phyloP scores from a whole-genome alignment of 35 echinoderm and acorn worm species.

The Lytechinus pictus region DNA sequence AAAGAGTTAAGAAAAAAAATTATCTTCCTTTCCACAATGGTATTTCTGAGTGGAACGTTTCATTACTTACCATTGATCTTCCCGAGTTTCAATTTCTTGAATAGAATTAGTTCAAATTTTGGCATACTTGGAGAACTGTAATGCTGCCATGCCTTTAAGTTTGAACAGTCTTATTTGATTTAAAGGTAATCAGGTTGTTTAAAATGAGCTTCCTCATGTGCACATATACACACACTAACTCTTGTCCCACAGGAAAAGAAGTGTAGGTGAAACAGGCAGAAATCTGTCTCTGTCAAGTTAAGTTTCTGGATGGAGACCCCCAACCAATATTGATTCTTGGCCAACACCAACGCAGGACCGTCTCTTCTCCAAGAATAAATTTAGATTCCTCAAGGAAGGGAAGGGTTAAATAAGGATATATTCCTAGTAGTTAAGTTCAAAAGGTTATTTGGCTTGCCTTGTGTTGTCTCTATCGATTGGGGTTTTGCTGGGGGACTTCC shows the following conservation, averaged over 20 bases:
- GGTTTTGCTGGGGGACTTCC: not conserved
- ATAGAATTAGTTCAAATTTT: not conserved
- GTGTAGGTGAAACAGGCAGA: not conserved
- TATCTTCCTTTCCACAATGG: not conserved
- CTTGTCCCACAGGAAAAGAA: not conserved
- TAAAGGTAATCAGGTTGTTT: not conserved
- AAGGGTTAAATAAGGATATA: not conserved
- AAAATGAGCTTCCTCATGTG: not conserved
- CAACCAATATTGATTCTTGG: not conserved
- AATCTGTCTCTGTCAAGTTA: not conserved
- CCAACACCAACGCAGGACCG: not conserved
- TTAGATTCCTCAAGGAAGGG: not conserved
- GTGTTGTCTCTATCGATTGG: conserved; percentile 10
- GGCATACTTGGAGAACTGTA: not conserved
- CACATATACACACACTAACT: not conserved
- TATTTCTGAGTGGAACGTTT: not conserved
- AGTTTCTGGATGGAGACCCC: not conserved
- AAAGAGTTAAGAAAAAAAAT: not conserved
- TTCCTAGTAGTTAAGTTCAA: not conserved
- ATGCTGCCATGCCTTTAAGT: not conserved
- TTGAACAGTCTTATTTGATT: not conserved
- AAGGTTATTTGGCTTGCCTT: not conserved
- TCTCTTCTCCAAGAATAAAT: not conserved
- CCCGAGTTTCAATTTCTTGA: not conserved
- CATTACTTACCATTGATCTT: not conserved